Evolutionary conservation across 2,797 vertebrate species (phyloP).

Genomic region (Limosa lapponica): DNA sequence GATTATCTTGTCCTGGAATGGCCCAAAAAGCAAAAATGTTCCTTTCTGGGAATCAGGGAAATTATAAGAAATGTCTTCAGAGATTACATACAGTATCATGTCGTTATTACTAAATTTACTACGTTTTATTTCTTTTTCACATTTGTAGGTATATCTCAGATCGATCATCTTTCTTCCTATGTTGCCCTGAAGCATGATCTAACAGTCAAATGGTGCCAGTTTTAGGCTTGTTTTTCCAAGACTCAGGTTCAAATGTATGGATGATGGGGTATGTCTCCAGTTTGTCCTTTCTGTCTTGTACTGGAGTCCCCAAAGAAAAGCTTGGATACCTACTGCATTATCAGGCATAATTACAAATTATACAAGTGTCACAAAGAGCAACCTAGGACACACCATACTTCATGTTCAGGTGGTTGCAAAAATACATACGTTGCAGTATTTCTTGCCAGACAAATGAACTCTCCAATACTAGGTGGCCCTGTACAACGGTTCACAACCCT

Average conservation of each 20-base stretch:
- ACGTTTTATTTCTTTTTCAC: neutral
- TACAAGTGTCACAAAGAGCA: neutral
- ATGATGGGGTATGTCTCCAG: neutral
- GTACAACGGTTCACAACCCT: neutral
- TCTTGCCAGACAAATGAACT: neutral
- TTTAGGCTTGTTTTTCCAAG: neutral
- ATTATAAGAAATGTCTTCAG: neutral
- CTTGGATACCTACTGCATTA: neutral
- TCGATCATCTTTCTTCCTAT: neutral
- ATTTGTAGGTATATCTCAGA: neutral
- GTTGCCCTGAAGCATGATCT: neutral
- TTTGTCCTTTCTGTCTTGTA: neutral
- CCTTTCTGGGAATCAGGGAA: neutral
- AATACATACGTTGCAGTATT: neutral
- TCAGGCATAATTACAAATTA: neutral
- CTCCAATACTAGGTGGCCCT: neutral
- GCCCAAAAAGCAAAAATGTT: neutral
- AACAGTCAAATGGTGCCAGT: neutral
- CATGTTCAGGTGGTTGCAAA: neutral
- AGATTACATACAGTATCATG: neutral
- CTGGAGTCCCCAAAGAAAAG: neutral
- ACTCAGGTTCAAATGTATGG: neutral
- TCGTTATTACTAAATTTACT: neutral
- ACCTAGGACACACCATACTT: accelerated
- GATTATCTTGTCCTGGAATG: slow-evolving; percentile 15